Evolutionary conservation across 2,888 invertebrate species (phyloP), one percentile per base, ranked within the genome.

Genomic region (Protodeltote pygarga): DNA sequence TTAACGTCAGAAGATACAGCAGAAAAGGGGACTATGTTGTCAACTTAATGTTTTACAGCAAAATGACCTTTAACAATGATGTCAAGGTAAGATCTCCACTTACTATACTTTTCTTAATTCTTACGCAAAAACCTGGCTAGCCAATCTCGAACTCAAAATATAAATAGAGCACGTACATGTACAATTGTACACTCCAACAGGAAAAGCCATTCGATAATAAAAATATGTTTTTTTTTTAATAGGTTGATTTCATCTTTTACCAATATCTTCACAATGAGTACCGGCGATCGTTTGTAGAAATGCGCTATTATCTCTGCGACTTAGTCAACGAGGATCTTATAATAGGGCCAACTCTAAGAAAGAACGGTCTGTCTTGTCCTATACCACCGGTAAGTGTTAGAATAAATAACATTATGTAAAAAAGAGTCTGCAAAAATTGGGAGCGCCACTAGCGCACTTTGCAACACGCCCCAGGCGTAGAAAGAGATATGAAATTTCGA

Each of bases 191-290:
- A n/a, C n/a, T n/a, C n/a, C n/a, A n/a, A n/a, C n/a, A n/a, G n/a
- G n/a, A n/a, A n/a, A n/a, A n/a, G n/a, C n/a, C n/a, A n/a, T n/a
- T n/a, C n/a, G n/a, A n/a, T n/a, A n/a, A n/a, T n/a, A n/a, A n/a
- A n/a, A n/a, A n/a, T n/a, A n/a, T n/a, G n/a, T n/a, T n/a, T n/a
- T n/a, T n/a, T n/a, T n/a, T 20, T 31, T 0, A 3, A 14, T 20
- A 50, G 49, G 0, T 48, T 3, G 20, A 50, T 16, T 0, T 51
- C 1, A 3, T 41, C 4, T 50, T 35, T 16, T 51, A 41, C 15
- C n/a, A 51, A 17, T 51, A 49, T 9, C 34, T 51, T 5, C 34
- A 51, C n/a, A 41, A 51, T 13, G 49, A 51, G 11, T 51, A 10
- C 25, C 25, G 35, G 10, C 20, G 33, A n/a, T 51, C 41, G 5